Evolutionary conservation across 2,113 vertebrate species (phyloP).

Genomic region (Dipodomys merriami): DNA sequence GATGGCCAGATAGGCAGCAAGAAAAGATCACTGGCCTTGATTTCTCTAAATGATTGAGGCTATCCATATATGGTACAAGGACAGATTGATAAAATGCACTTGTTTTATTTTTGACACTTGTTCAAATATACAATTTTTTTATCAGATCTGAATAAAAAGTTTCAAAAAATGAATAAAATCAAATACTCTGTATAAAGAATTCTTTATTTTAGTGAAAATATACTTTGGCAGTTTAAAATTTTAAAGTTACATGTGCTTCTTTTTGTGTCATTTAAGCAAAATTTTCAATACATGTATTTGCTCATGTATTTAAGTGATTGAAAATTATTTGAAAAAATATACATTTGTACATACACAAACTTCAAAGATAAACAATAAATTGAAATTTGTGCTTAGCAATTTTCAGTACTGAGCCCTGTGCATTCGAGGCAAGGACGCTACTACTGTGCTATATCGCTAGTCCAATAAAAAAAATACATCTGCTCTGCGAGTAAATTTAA

Average conservation of each 20-base stretch:
- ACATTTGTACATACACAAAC: not conserved
- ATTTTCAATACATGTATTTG: not conserved
- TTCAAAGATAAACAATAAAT: not conserved
- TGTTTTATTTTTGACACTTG: not conserved
- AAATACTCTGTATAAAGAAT: not conserved
- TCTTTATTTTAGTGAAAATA: not conserved
- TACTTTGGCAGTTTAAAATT: not conserved
- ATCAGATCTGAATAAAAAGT: not conserved
- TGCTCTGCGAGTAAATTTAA: not conserved
- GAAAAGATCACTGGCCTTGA: not conserved
- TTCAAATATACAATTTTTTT: not conserved
- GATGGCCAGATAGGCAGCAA: not conserved
- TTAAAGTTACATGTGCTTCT: not conserved
- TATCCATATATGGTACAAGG: not conserved
- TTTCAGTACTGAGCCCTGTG: not conserved
- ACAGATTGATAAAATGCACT: not conserved
- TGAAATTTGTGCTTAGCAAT: not conserved
- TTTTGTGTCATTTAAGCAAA: not conserved
- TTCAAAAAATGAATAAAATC: conserved; percentile 8
- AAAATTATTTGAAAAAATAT: conserved; percentile 1
- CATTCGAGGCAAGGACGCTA: not conserved
- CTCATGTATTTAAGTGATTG: not conserved
- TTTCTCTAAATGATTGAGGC: not conserved
- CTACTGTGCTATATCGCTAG: not conserved
- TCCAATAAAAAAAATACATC: not conserved